Evolutionary conservation across 1,140 invertebrate genomes (phyloP), one percentile per base, ranked within the genome.

Genomic region (honey bee (Apis mellifera)): DNA sequence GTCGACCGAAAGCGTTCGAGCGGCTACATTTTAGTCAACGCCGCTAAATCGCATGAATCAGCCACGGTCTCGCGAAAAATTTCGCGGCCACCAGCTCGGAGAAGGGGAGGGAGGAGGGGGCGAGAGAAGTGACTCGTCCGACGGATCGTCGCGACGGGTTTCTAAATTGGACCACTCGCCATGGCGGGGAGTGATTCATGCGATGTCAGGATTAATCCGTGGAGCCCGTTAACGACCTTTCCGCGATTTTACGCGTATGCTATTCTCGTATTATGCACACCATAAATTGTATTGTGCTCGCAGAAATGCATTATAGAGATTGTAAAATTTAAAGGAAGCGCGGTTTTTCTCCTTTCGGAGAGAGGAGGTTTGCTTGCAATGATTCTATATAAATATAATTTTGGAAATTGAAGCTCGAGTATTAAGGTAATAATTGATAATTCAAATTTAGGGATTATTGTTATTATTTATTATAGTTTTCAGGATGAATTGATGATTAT

Each of bases 41-140:
- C 4, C n/a, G 52, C 50, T 15, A 26, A 57, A 52, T 77, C 62
- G 52, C 21, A 77, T 70, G 83, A 86, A 17, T 85, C 68, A 70
- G 73, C 50, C 15, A 21, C 21, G 48, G 23, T 42, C n/a, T 17
- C 54, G 32, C 65, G n/a, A 26, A 42, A 42, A 42, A 42, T 42
- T 9, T 8, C 60, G 57, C 19, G 19, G 1, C 65, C 65, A 21
- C 9, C 15, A 23, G 3, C 32, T 1, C n/a, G n/a, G 23, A 19
- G 19, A 19, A 9, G 32, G 32, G 32, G 32, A 13, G 48, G 7
- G 23, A 2, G 9, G 8, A 7, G n/a, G 32, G 3, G 26, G 7
- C 26, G 15, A 5, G n/a, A 13, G 13, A 55, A 7, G 42, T 0
- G 32, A 68, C 3, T 55, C 52, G 26, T 9, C 32, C 50, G 50